Evolutionary conservation across 2,888 invertebrate species (phyloP).

Genomic region (Pyralis farinalis): DNA sequence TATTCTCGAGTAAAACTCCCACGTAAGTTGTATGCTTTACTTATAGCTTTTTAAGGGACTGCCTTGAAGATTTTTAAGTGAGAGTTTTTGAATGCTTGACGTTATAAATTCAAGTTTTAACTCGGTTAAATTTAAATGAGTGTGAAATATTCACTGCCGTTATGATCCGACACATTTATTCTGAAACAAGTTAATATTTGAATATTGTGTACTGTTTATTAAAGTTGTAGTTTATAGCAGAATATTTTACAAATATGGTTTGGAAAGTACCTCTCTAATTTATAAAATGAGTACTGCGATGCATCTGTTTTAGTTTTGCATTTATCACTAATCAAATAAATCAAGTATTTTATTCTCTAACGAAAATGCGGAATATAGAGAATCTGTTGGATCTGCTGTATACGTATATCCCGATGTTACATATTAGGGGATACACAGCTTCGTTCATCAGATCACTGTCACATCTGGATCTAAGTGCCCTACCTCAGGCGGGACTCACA

Average conservation of each 20-base stretch:
- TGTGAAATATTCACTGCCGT: conserved; percentile 6
- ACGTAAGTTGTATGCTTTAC: conserved; percentile 41
- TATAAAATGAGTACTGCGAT: too few species aligned
- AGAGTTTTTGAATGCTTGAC: conserved; percentile 7
- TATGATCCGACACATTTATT: conserved; percentile 9
- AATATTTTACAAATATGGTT: not conserved
- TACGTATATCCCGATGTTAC: too few species aligned
- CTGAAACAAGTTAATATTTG: conserved; percentile 10
- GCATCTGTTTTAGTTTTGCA: too few species aligned
- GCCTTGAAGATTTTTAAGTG: conserved; percentile 18
- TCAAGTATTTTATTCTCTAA: too few species aligned
- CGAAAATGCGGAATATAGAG: too few species aligned
- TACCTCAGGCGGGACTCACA: too few species aligned
- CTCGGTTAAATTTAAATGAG: conserved; percentile 15
- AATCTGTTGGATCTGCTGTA: too few species aligned
- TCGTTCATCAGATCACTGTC: too few species aligned
- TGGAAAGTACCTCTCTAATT: too few species aligned
- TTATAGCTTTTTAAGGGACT: conserved; percentile 21
- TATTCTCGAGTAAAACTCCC: conserved; percentile 51
- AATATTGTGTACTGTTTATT: conserved; percentile 1
- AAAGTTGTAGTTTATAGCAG: not conserved
- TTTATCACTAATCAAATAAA: too few species aligned
- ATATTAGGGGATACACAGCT: too few species aligned
- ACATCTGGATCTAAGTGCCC: too few species aligned
- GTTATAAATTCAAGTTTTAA: conserved; percentile 18